Base-by-base conservation (phyloP, 2,888 invertebrate species). In the Lepetodrilus schrolli region DNA sequence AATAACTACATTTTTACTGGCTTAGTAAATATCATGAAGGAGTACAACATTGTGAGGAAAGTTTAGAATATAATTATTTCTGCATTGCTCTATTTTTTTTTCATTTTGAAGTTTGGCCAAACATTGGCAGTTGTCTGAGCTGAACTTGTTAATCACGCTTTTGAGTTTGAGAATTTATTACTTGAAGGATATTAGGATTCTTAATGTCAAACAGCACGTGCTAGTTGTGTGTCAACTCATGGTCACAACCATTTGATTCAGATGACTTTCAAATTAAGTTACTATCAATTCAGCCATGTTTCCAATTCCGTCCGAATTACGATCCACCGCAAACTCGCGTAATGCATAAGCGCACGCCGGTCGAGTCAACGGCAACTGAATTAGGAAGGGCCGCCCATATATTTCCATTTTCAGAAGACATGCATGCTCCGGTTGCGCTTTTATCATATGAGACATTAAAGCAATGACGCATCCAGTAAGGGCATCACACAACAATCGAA, bases 241-340 rank as follows among this genome's bases (percentile, higher is more conserved):
- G 30, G 30, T 58, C 26, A 30, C 26, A 58, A 58, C 17, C 30
- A 26, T 58, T 58, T 58, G 58, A 58, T 58, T 58, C 58, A 58
- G 30, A 58, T 58, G 58, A 58, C 34, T 26, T 30, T 30, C n/a
- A 58, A 58, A 58, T 58, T 58, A 58, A 58, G 58, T 58, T 58
- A 58, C 58, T 30, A 30, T 17, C 58, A 58, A 58, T 58, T 58
- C 58, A 13, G 58, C 58, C 26, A 58, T 58, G 58, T 58, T 58
- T 58, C 34, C 58, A 30, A 34, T 58, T 58, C 58, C 58, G 30
- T 30, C 58, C 30, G 34, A 58, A 58, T 58, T 58, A 58, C 30
- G 23, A 26, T 17, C 30, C 13, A 58, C 30, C 30, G 58, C 26
- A 34, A 23, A 26, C 8, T 58, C 58, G 34, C 17, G 26, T 58